Evolutionary conservation across 2,797 vertebrate genomes (phyloP), one percentile per base, ranked within the genome.

Genomic region (Typhlichthys eigenmanni): DNA sequence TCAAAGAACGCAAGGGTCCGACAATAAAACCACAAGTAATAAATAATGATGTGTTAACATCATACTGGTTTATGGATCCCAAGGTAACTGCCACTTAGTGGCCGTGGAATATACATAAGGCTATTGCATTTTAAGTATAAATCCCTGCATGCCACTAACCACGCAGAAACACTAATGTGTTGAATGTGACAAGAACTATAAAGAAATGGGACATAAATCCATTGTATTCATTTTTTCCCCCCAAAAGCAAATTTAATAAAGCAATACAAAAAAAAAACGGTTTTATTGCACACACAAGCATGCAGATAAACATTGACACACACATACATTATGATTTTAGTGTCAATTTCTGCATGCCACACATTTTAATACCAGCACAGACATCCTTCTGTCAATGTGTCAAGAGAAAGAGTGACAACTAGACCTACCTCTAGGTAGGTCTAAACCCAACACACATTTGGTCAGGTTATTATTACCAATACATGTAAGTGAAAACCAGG

Each of bases 401-500:
- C 38, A 43, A 43, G 9, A 10, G 38, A 7, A 38, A 38, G 38
- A 7, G 8, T 43, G 47, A 48, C 47, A 48, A 13, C 12, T 14
- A 48, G 46, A 47, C 46, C 13, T 47, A 47, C 46, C 46, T 47
- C 8, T 1, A 29, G 24, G 24, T 29, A 4, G 24, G 24, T 29
- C 24, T 29, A 29, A 29, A 29, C 7, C 38, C 38, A 7, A 43
- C 1, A 53, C 16, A 2, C 19, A 29, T 6, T 11, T 34, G 43
- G 24, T 29, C 13, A 58, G 2, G 46, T 60, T n/a, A 45, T 58
- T 58, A 72, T 52, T 24, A 49, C 13, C 60, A 16, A 47, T 68
- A 19, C 45, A n/a, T 29, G 58, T 51, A 69, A 55, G 32, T 1
- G 53, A 8, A 68, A 71, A 77, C 9, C 63, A 62, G 78, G 38